Evolutionary conservation across 2,113 vertebrate genomes (phyloP).

Genomic region (Gallinago media): DNA sequence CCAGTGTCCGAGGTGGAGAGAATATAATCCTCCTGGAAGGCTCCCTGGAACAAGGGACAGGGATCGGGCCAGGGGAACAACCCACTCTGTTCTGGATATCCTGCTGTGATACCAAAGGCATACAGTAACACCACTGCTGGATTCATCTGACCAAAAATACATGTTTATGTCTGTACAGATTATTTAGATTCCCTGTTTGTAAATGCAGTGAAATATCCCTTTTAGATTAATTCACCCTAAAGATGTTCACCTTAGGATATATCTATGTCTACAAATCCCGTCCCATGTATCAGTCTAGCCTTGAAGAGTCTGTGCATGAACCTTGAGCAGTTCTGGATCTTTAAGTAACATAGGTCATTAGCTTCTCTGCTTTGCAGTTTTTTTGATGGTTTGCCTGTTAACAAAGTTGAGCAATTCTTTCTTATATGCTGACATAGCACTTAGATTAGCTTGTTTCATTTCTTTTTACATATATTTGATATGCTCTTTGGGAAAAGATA

Average conservation of each 20-base stretch:
- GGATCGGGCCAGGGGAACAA: too few species aligned
- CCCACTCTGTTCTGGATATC: not conserved
- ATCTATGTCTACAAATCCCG: not conserved
- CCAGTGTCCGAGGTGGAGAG: not conserved
- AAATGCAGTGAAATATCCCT: not conserved
- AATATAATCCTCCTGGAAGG: not conserved
- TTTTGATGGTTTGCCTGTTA: not conserved
- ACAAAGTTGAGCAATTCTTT: not conserved
- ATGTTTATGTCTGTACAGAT: rapidly evolving
- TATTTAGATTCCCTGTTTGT: not conserved
- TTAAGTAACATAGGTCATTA: not conserved
- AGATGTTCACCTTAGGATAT: not conserved
- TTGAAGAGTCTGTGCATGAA: not conserved
- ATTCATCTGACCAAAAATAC: not conserved
- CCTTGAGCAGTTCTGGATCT: not conserved
- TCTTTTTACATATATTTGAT: not conserved
- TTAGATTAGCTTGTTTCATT: not conserved
- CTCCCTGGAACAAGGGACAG: not conserved
- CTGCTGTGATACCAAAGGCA: not conserved
- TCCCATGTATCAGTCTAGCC: not conserved
- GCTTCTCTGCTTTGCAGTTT: not conserved
- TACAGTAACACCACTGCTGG: not conserved
- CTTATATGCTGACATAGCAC: not conserved
- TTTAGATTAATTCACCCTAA: not conserved
- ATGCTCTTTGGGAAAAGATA: not conserved